Evolutionary conservation across 2,888 invertebrate species (phyloP), one percentile per base, ranked within the genome.

Genomic region (Drosophila helvetica): DNA sequence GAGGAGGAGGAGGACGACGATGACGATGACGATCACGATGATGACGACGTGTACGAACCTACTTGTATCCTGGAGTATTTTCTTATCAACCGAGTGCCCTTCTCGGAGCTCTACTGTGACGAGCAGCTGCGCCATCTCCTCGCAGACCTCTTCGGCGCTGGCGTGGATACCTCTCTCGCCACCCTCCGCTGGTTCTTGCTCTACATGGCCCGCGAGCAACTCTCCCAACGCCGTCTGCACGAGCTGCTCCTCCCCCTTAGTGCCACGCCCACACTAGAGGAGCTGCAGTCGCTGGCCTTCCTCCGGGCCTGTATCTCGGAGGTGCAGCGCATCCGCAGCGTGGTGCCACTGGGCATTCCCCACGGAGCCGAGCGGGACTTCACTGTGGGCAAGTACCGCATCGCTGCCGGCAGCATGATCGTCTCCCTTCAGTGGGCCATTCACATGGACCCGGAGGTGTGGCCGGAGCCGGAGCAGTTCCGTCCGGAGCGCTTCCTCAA

Each of bases 121-220:
- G 79, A 15, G 60, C 81, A 98, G 89, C 92, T 96, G 86, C 92
- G 94, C 78, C 96, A 95, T 90, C 92, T 97, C 30, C 90, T 97
- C 68, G 96, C 96, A 3, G 98, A 98, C 91, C 93, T 97, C 88
- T 96, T 96, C 88, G 97, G 97, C 0, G 97, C 97, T 15, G 96
- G 97, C 5, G 93, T 96, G 56, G 98, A 98, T 83, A 97, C 98
- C 0, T 96, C 96, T 0, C 92, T 96, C 62, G 94, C 95, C 0
- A 96, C 97, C 0, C 88, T 97, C 33, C 93, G 96, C 33, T 98
- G 98, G 98, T 95, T 96, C 83, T 91, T 97, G 17, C 92, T 97
- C 18, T 96, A 94, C 78, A 94, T 98, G 93, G 95, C 96, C 0
- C 92, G 94, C 46, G 91, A 96, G 91, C 94, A 94, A 2, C 92